Evolutionary conservation across 2,113 vertebrate species (phyloP), one percentile per base, ranked within the genome.

Genomic region (Albula goreensis): DNA sequence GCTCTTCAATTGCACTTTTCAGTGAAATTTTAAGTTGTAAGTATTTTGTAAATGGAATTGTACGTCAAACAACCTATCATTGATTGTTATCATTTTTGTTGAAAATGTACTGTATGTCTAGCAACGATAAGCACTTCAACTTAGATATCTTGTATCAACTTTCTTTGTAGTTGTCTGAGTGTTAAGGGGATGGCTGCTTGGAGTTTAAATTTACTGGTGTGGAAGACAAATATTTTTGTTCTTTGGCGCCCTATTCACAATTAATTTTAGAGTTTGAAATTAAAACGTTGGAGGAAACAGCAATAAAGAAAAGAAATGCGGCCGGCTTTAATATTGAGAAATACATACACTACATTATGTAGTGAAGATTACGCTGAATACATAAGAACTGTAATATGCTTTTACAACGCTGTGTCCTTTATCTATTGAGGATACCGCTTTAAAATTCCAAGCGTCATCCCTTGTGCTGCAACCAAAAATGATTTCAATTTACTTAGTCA

Each of bases 381-480:
- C 60, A 66, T 1, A 66, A 66, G 15, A 66, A 66, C 60, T 66
- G 7, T 13, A 3, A 66, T 66, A 10, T 82, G 51, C n/a, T 85
- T 51, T n/a, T 19, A 41, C 53, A 81, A 85, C 50, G 85, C 19
- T 41, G 85, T 66, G 50, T 78, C 50, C 51, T 50, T 15, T 78
- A 41, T 13, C 84, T 57, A 88, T 81, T 50, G 12, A 51, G 79
- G 19, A 86, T 12, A 50, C 57, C 78, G 60, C 83, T 80, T 48
- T 49, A 60, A 57, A 88, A 94, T 93, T 94, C 93, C 94, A 94
- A 94, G 94, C 93, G 92, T 94, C 94, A 94, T 94, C 96, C 95
- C 94, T 94, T 96, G 94, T 96, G 96, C 97, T 96, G 95, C 95
- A 94, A 97, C 97, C 97, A 98, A 98, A 98, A 94, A 95, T 94